Evolutionary conservation across 2,888 invertebrate species (phyloP).

Genomic region (Listrodromus nycthemerus): DNA sequence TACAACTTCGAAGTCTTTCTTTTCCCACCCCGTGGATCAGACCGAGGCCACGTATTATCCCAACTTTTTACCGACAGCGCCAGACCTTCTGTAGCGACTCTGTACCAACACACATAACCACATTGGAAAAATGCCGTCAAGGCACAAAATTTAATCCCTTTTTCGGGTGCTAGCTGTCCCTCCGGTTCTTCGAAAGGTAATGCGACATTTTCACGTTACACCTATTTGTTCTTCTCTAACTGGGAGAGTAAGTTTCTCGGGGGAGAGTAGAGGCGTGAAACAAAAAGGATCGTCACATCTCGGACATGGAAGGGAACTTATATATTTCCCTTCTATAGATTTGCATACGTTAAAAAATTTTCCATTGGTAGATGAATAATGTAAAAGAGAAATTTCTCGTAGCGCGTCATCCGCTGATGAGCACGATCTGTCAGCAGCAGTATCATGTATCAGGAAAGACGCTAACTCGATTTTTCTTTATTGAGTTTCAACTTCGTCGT

Average conservation of each 20-base stretch:
- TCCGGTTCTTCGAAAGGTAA: constrained; percentile 47
- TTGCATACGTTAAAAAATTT: constrained; percentile 11
- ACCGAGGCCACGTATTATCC: constrained; percentile 51
- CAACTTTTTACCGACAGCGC: constrained; percentile 42
- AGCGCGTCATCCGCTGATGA: neutral
- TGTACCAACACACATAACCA: constrained; percentile 32
- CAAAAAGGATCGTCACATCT: neutral
- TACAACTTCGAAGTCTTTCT: constrained; percentile 18
- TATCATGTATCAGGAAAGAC: constrained; percentile 33
- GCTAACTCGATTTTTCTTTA: constrained; percentile 38
- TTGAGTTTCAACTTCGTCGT: constrained; percentile 14
- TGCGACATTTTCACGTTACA: constrained; percentile 36
- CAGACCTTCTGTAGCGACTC: constrained; percentile 50
- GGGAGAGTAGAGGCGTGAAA: neutral
- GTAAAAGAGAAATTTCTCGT: constrained; percentile 1
- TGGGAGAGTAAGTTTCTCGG: neutral
- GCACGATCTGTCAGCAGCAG: neutral
- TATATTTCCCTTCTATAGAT: neutral
- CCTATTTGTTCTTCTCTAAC: constrained; percentile 42
- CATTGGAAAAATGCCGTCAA: constrained; percentile 51
- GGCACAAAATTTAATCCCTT: neutral
- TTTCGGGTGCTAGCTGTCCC: neutral
- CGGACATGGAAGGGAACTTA: neutral
- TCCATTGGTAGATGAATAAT: constrained; percentile 1
- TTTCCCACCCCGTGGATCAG: constrained; percentile 2